Base-by-base conservation (phyloP, 2,797 vertebrate genomes). In the Neosilurus mollespiculum region DNA sequence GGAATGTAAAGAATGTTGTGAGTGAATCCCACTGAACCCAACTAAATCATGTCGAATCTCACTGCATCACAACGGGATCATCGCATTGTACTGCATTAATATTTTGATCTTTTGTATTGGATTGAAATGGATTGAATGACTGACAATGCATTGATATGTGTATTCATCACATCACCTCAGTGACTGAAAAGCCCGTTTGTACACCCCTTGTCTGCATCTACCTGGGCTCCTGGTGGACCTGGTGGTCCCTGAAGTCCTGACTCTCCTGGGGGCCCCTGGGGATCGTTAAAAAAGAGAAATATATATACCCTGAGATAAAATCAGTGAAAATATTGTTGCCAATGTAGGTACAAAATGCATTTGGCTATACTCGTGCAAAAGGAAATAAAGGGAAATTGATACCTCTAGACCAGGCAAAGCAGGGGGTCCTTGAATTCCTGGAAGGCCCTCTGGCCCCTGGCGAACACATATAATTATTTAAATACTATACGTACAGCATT, bases 391-490 rank as follows among this genome's bases (percentile, higher is more conserved):
- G 43, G 7, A 78, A 51, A 51, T 30, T 9, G 59, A 51, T 51
- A 97, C 97, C 93, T 96, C 92, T 0, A 91, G 53, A 34, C 96
- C 96, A 0, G 91, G 91, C n/a, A 94, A 88, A 78, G 92, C 95
- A 0, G 87, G 30, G 30, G 91, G 93, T 81, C 96, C 96, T 56
- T 87, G 91, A 87, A 95, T 89, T 0, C 96, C 96, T 0, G 88
- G 90, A 9, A 92, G 89, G 59, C 96, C 96, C 0, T 94, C 91
- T 24, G 92, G 89, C 2, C 96, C 96, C 97, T 97, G 90, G 14
- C 86, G 16, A 15, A 54, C 62, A 86, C 9, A 87, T 9, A 66
- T 24, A 14, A 85, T 78, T 75, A 54, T 51, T 30, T 73, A 56
- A 16, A 86, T 80, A 43, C 37, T 70, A 62, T 78, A n/a, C 82